A percentile compares a stretch with the other conserved stretches of the same genome.
These are phyloP conservation scores for Ligdia adustata DNA, from an alignment of 2,888 invertebrate genomes.

Conservation along the genomic window DNA sequence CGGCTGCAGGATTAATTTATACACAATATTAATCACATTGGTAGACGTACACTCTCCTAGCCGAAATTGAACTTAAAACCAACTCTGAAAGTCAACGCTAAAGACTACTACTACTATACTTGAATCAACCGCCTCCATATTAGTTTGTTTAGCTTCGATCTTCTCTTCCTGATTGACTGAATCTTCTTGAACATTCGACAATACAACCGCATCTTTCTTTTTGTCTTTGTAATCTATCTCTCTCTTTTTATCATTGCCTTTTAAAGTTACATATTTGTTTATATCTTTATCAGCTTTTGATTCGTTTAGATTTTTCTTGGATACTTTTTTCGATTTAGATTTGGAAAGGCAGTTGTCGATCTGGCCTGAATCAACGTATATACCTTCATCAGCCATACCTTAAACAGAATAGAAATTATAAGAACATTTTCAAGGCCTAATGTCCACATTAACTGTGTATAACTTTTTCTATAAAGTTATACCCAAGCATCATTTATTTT, in stretches of 20 bases:
- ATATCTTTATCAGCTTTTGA: not conserved
- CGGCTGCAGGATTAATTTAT: no score
- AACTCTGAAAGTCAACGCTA: no score
- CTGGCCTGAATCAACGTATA: conserved; percentile 21
- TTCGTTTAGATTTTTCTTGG: not conserved
- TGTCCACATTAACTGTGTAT: no score
- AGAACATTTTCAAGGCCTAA: no score
- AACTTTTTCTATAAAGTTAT: no score
- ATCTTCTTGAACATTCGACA: not conserved
- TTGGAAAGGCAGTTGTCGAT: conserved; percentile 14
- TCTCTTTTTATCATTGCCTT: conserved; percentile 1
- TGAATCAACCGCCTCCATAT: not conserved
- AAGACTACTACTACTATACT: no score
- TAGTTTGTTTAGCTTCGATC: not conserved
- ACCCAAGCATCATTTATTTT: no score
- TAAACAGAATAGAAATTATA: no score
- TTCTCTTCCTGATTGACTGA: not conserved
- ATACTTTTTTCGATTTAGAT: not conserved
- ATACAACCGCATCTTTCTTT: not conserved
- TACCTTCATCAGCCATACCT: conserved; percentile 12
- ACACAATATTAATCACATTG: no score
- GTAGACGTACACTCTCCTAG: no score
- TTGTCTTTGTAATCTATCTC: not conserved
- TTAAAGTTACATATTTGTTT: not conserved
- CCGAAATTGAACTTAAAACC: no score